Conservation (phyloP, 1,140 invertebrate genomes). For the Drosophila paulistorum region DNA sequence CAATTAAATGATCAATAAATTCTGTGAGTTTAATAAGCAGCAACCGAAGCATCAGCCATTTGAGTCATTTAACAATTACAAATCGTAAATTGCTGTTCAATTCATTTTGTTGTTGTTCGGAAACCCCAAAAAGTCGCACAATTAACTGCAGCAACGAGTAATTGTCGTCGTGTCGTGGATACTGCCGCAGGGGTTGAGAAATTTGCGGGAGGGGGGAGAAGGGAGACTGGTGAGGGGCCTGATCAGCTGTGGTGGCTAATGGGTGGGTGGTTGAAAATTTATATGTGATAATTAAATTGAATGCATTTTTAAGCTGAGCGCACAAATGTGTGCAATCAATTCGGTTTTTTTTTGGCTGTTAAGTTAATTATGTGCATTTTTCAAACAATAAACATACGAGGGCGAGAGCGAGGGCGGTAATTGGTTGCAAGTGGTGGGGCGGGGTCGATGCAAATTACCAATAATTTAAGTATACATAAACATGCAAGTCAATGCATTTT, state of each 20-base stretch:
- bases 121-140: conserved; percentile 56
- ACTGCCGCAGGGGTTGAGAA: background rate
- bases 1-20: background rate
- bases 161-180: conserved; percentile 6
- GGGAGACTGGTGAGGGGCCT: background rate
- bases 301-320: conserved; percentile 71
- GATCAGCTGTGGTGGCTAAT: background rate
- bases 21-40: conserved; percentile 21
- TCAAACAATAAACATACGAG: conserved; percentile 30
- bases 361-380: conserved; percentile 59
- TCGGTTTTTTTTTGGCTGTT: conserved; percentile 40
- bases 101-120: conserved; percentile 28
- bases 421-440: background rate
- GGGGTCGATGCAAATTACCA: conserved; percentile 14
- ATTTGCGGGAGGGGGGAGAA: conserved; percentile 21
- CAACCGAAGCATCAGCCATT: conserved; percentile 33
- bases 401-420: background rate
- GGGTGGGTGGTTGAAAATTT: conserved; percentile 48
- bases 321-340: conserved; percentile 70
- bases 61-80: conserved; percentile 31
- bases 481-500: background rate
- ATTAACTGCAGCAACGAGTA: conserved; percentile 57
- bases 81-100: conserved; percentile 14
- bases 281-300: conserved; percentile 75
- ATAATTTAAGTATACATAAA: conserved; percentile 47